Conservation (phyloP, 2,888 invertebrate species). For the Harpalus rufipes region DNA sequence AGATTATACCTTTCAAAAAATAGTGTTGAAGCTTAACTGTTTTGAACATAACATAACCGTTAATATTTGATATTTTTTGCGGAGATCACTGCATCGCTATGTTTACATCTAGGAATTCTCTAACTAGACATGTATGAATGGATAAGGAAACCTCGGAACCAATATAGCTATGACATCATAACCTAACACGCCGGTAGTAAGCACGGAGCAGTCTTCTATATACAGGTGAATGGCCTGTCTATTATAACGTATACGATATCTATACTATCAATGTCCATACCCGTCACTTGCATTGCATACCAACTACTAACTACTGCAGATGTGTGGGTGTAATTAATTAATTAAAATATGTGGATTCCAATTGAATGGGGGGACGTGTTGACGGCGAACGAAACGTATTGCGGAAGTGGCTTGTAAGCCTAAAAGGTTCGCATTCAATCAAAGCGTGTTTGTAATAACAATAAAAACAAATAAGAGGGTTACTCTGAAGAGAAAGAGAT, state of each 20-base stretch:
- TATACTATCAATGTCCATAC: too few relatives aligned
- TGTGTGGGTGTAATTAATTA: too few relatives aligned
- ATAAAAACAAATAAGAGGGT: neutral
- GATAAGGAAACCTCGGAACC: neutral
- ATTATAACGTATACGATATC: too few relatives aligned
- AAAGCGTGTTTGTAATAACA: neutral
- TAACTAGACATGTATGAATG: conserved; percentile 1
- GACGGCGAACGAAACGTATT: neutral
- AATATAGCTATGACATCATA: conserved; percentile 42
- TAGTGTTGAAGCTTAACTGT: neutral
- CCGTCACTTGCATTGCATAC: too few relatives aligned
- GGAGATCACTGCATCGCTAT: neutral
- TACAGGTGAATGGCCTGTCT: conserved; percentile 16
- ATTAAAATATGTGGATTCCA: too few relatives aligned
- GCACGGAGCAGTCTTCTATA: neutral
- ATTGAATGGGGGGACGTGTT: too few relatives aligned
- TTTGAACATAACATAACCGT: neutral
- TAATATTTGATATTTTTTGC: neutral
- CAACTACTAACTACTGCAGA: too few relatives aligned
- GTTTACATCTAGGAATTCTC: neutral
- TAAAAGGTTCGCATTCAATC: neutral
- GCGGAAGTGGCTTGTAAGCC: neutral
- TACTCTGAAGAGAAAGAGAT: too few relatives aligned
- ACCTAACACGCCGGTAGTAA: conserved; percentile 3
- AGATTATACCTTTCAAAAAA: too few relatives aligned